phyloP scores from a whole-genome alignment of 2,113 vertebrate species.

The Acanthochromis polyacanthus region DNA sequence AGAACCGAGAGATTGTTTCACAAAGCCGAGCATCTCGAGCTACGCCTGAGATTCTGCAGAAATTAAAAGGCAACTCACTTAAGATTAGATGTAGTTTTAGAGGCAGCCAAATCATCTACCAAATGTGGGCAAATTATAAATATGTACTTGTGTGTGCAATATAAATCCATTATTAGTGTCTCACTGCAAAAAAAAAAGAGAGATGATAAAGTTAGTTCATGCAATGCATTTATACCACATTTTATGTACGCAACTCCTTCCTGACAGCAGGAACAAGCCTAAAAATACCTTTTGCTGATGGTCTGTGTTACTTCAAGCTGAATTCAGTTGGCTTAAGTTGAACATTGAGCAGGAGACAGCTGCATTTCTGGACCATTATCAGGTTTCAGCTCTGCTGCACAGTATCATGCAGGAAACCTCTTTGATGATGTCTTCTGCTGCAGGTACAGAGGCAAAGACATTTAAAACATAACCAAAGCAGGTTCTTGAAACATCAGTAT shows the following conservation, averaged over 20 bases:
- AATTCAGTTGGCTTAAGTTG: constrained; percentile 39
- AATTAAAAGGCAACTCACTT: not conserved
- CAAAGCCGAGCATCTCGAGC: fast-evolving
- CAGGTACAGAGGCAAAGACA: constrained; percentile 2
- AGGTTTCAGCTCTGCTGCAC: constrained; percentile 19
- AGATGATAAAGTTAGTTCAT: not conserved
- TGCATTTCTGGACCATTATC: constrained; percentile 6
- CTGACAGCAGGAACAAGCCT: constrained; percentile 54
- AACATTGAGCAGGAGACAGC: constrained; percentile 33
- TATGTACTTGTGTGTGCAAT: not conserved
- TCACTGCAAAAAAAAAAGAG: too few species aligned
- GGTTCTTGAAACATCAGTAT: too few species aligned
- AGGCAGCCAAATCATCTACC: not conserved
- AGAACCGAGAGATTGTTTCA: constrained; percentile 40
- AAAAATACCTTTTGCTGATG: constrained; percentile 18
- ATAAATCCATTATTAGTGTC: too few species aligned
- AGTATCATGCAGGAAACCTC: constrained; percentile 1
- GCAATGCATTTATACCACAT: not conserved
- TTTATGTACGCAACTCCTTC: constrained; percentile 34
- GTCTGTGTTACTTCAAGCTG: constrained; percentile 33
- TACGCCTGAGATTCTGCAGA: constrained; percentile 43
- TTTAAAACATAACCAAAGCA: too few species aligned
- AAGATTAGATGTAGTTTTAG: not conserved
- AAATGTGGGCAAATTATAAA: not conserved
- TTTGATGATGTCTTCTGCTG: constrained; percentile 16